phyloP scores from a whole-genome alignment of 2,888 invertebrate genomes.

The Brachynemurus nebulosus region DNA sequence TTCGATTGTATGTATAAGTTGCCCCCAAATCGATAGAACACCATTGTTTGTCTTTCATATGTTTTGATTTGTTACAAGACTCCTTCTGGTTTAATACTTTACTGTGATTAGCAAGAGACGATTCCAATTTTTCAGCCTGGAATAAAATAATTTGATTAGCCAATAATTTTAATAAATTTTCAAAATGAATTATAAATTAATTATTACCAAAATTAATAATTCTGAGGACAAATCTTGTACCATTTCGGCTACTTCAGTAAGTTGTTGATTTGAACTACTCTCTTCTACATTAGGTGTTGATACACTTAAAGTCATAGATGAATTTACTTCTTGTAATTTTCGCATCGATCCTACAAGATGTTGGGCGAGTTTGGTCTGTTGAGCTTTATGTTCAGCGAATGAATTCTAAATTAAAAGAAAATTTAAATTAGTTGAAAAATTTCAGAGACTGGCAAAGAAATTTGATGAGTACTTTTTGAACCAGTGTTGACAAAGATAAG shows the following conservation, averaged over 20 bases:
- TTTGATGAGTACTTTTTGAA: too few species aligned
- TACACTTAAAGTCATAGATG: conserved; percentile 13
- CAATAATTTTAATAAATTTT: conserved; percentile 5
- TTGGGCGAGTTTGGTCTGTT: conserved; percentile 29
- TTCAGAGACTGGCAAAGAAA: neutral
- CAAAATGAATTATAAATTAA: conserved; percentile 4
- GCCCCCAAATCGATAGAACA: conserved; percentile 12
- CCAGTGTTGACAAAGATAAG: neutral
- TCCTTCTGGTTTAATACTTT: conserved; percentile 12
- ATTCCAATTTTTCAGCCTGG: conserved; percentile 25
- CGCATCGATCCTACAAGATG: conserved; percentile 29
- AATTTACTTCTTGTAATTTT: conserved; percentile 28
- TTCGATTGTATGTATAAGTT: neutral
- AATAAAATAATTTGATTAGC: conserved; percentile 15
- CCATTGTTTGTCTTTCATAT: conserved; percentile 5
- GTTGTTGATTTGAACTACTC: neutral
- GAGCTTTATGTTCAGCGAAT: conserved; percentile 20
- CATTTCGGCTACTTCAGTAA: conserved; percentile 22
- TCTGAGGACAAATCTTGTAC: conserved; percentile 31
- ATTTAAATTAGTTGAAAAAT: neutral
- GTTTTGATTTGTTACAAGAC: neutral
- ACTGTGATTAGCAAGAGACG: conserved; percentile 18
- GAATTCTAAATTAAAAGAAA: conserved; percentile 12
- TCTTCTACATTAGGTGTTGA: neutral
- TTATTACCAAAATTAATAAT: conserved; percentile 28